These are phyloP conservation scores for Actinernus sp. DNA, from an alignment of 92 coral and sea anemone genomes.

Conservation along the genomic window DNA sequence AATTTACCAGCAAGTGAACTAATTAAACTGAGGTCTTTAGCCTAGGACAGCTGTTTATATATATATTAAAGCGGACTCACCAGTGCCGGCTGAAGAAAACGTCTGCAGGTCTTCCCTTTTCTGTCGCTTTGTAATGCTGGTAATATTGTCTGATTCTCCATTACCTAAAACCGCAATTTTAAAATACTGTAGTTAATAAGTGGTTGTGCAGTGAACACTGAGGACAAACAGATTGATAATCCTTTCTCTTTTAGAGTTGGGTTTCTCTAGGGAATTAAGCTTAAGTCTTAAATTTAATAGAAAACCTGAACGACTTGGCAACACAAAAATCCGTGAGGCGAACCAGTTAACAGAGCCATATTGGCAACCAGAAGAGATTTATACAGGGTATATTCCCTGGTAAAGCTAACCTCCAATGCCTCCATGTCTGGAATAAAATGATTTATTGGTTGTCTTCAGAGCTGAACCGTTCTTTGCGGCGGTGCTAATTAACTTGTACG, in stretches of 20 bases:
- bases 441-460: conserved; percentile 53
- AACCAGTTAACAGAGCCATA: neutral
- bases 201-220: too few relatives aligned
- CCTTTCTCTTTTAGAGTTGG: too few relatives aligned
- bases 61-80: too few relatives aligned
- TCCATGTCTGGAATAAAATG: conserved; percentile 88
- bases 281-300: too few relatives aligned
- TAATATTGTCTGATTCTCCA: conserved; percentile 54
- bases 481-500: conserved; percentile 79
- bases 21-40: too few relatives aligned
- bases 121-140: conserved; percentile 45
- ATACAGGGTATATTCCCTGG: neutral
- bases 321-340: neutral
- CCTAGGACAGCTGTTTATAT: too few relatives aligned
- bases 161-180: too few relatives aligned
- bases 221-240: too few relatives aligned
- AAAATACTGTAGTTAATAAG: too few relatives aligned
- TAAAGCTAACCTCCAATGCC: conserved; percentile 63
- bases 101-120: conserved; percentile 11
- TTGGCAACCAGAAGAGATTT: neutral
- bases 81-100: neutral
- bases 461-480: conserved; percentile 80
- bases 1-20: too few relatives aligned
- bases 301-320: neutral
- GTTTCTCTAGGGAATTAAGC: too few relatives aligned